Percentiles rank a stretch among this genome's conserved stretches.
phyloP scores from a whole-genome alignment of 2,113 vertebrate genomes.

The Myotis davidii region DNA sequence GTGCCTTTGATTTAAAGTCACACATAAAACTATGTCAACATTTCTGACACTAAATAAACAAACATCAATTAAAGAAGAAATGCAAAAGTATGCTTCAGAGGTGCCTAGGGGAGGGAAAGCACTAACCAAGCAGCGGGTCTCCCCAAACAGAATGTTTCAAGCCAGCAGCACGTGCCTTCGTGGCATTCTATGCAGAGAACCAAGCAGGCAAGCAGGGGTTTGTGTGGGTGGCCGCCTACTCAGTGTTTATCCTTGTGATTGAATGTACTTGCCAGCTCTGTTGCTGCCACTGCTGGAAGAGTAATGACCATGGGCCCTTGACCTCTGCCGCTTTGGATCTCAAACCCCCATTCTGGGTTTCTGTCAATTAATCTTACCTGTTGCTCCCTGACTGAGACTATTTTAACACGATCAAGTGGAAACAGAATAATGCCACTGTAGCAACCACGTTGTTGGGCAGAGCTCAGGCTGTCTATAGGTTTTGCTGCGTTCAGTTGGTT shows the following conservation, averaged over 20 bases:
- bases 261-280: neutral
- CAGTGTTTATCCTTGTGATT: neutral
- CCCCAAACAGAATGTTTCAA: neutral
- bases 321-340: conserved; percentile 28
- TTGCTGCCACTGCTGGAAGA: conserved; percentile 17
- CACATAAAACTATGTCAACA: conserved; percentile 35
- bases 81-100: neutral
- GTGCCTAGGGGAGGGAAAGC: neutral
- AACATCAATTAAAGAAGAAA: conserved; percentile 45
- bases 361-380: conserved; percentile 26
- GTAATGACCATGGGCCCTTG: conserved; percentile 15
- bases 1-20: conserved; percentile 53
- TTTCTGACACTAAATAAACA: conserved; percentile 24
- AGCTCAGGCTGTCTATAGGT: neutral
- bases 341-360: neutral
- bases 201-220: neutral
- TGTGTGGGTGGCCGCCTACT: conserved; percentile 43
- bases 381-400: neutral
- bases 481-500: neutral
- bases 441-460: neutral
- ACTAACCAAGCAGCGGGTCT: neutral
- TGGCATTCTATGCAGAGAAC: neutral
- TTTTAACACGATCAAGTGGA: neutral
- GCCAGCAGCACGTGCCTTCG: conserved; percentile 2
- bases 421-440: neutral